Conservation (phyloP, 2,888 invertebrate genomes). For the Thecocarcelia acutangulata region DNA sequence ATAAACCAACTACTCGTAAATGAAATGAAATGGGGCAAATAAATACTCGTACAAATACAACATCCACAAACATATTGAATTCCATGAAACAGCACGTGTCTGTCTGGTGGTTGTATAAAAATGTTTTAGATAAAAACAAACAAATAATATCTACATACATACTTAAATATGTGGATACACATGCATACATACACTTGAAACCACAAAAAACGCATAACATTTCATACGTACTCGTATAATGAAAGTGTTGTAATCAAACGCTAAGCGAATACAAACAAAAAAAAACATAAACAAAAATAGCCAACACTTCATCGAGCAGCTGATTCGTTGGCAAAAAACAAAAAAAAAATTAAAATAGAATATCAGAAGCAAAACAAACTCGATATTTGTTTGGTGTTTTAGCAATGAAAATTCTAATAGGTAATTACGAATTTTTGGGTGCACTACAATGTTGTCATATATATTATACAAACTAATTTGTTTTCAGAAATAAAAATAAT, state of each 20-base stretch:
- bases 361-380: constrained; percentile 45
- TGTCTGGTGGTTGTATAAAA: constrained; percentile 45
- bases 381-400: not conserved
- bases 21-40: too few species aligned
- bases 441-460: not conserved
- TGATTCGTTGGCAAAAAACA: constrained; percentile 29
- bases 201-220: constrained; percentile 55
- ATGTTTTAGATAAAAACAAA: constrained; percentile 26
- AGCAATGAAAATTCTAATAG: not conserved
- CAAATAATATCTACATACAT: too few species aligned
- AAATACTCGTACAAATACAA: not conserved
- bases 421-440: not conserved
- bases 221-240: constrained; percentile 5
- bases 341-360: too few species aligned
- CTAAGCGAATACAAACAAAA: not conserved
- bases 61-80: constrained; percentile 11
- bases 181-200: not conserved
- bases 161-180: too few species aligned
- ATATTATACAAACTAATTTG: too few species aligned
- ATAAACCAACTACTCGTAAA: not conserved
- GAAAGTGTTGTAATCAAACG: constrained; percentile 6
- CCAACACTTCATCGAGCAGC: constrained; percentile 34
- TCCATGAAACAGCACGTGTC: constrained; percentile 47
- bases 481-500: too few species aligned
- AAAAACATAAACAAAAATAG: constrained; percentile 1